These are phyloP conservation scores for Watsonalla binaria DNA, from an alignment of 2,888 invertebrate species.

Conservation along the genomic window DNA sequence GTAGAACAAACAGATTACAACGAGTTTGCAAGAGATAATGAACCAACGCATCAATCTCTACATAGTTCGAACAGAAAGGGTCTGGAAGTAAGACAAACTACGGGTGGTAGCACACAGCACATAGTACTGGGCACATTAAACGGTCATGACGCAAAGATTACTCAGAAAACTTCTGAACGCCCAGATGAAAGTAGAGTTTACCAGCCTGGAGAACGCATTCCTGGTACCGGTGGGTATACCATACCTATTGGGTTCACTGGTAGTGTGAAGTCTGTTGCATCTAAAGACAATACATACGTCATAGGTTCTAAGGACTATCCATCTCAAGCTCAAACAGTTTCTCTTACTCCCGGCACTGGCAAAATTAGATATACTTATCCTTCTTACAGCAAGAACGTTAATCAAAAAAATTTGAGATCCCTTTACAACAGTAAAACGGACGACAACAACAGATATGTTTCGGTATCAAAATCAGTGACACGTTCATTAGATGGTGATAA, in stretches of 20 bases:
- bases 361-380: slow-evolving; percentile 58
- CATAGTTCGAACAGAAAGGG: slow-evolving; percentile 49
- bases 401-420: slow-evolving; percentile 58
- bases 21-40: slow-evolving; percentile 64
- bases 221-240: slow-evolving; percentile 82
- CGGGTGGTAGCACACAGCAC: slow-evolving; percentile 80
- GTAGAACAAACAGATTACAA: slow-evolving; percentile 79
- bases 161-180: slow-evolving; percentile 74
- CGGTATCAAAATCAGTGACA: slow-evolving; percentile 88
- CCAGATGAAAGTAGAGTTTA: slow-evolving; percentile 78
- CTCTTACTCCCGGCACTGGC: slow-evolving; percentile 70
- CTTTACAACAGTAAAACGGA: slow-evolving; percentile 53
- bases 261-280: slow-evolving; percentile 82
- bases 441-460: slow-evolving; percentile 84
- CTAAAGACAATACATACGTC: slow-evolving; percentile 78
- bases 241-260: slow-evolving; percentile 84
- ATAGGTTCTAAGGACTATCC: slow-evolving; percentile 78
- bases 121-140: slow-evolving; percentile 79
- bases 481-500: slow-evolving; percentile 82
- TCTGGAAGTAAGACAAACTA: slow-evolving; percentile 65
- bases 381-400: slow-evolving; percentile 44
- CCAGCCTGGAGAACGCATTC: slow-evolving; percentile 82
- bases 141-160: slow-evolving; percentile 80
- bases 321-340: slow-evolving; percentile 83
- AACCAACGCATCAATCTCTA: slow-evolving; percentile 53